Conservation (phyloP, 2,113 vertebrate genomes). For the Etheostoma spectabile region DNA sequence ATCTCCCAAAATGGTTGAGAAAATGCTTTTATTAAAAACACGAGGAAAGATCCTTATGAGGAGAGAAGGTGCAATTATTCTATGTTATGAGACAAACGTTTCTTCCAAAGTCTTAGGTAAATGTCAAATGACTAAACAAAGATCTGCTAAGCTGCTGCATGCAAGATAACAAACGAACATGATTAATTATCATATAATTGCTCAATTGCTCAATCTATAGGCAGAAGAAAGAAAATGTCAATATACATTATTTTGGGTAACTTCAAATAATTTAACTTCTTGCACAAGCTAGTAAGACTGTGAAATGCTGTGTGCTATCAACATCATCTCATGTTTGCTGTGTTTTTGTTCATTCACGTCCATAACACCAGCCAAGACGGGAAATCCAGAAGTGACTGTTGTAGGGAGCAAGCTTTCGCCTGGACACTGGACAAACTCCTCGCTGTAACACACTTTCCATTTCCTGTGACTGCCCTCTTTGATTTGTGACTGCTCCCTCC, state of each 20-base stretch:
- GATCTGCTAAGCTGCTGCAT: too few species aligned
- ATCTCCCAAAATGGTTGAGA: too few species aligned
- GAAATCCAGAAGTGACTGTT: constrained; percentile 82
- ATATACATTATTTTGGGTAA: background rate
- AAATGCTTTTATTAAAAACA: too few species aligned
- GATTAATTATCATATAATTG: too few species aligned
- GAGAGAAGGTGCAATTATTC: too few species aligned
- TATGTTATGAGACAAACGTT: too few species aligned
- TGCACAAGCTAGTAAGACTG: background rate
- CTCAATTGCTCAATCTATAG: too few species aligned
- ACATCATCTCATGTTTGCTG: constrained; percentile 29
- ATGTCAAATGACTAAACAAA: too few species aligned
- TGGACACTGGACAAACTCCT: constrained; percentile 83
- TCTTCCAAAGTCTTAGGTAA: too few species aligned
- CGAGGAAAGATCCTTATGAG: too few species aligned
- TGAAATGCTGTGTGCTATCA: background rate
- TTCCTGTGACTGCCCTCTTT: constrained; percentile 69
- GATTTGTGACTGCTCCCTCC: constrained; percentile 73
- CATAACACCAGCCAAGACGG: constrained; percentile 90
- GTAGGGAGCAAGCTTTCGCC: constrained; percentile 59
- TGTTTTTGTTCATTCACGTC: constrained; percentile 85
- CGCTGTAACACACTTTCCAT: constrained; percentile 79
- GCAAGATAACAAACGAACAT: too few species aligned
- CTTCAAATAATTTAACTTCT: background rate
- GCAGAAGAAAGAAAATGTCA: too few species aligned